Base-by-base conservation (phyloP, 2,113 vertebrate genomes). In the Triplophysa rosa region DNA sequence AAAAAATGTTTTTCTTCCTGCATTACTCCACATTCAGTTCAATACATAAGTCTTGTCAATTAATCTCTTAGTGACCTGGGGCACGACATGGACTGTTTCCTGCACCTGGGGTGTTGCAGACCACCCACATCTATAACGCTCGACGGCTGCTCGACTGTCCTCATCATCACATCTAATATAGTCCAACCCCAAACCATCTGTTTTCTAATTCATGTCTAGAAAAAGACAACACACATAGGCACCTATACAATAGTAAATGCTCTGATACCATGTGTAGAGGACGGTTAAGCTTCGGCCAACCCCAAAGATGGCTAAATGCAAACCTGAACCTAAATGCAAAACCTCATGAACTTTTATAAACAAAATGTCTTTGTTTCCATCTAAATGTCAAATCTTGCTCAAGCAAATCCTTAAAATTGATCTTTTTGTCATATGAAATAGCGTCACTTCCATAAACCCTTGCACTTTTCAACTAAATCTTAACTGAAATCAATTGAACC, bases 1-100 rank as follows among this genome's bases (percentile, higher is more conserved):
- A 61, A 73, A 59, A 70, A 33, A 9, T 16, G 13, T 63, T 49
- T 63, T 67, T 11, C 47, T 37, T 56, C 61, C 3, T 69, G 66
- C 14, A 70, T 80, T 65, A 64, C 33, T 70, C 71, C 65, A 59
- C 67, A 79, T 68, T 24, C 29, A 7, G 13, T 63, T 29, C 62
- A 79, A 42, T 62, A 33, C 66, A 26, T 14, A 78, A 56, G 61
- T 13, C 71, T 59, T 12, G 8, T 21, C 66, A 72, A 79, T 29
- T 75, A 61, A 24, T 73, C 70, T 42, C 61, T 52, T 29, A 64
- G 56, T 45, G 45, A 56, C 65, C 16, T 19, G 65, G 64, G 37
- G 54, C 62, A 62, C 19, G 19, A 52, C 49, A 33, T 13, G 52
- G 23, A 42, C 17, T 59, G 59, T 58, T 65, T 59, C 42, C 19